phyloP scores from a whole-genome alignment of 2,797 vertebrate genomes.

The Sebastes hubbsi region DNA sequence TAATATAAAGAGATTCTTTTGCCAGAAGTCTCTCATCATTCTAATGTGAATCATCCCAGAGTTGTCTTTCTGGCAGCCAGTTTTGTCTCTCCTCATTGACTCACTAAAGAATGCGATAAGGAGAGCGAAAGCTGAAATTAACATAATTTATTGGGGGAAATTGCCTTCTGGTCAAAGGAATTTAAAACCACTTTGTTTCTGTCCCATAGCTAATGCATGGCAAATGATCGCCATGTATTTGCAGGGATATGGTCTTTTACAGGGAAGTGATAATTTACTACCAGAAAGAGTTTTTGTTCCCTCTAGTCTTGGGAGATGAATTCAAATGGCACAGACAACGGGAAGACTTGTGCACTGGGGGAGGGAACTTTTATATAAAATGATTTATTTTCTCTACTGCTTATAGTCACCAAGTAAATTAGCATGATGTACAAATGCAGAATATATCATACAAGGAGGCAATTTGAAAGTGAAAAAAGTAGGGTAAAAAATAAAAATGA shows the following conservation, averaged over 20 bases:
- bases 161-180: slow-evolving; percentile 78
- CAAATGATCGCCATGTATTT: slow-evolving; percentile 71
- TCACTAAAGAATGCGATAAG: slow-evolving; percentile 71
- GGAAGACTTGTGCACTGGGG: slow-evolving; percentile 45
- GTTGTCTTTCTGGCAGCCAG: slow-evolving; percentile 61
- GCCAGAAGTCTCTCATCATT: slow-evolving; percentile 53
- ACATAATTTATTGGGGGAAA: slow-evolving; percentile 79
- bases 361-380: slow-evolving; percentile 55
- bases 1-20: slow-evolving; percentile 39
- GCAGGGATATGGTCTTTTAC: slow-evolving; percentile 64
- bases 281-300: slow-evolving; percentile 55
- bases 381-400: slow-evolving; percentile 64
- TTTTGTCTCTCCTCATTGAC: slow-evolving; percentile 71
- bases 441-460: slow-evolving; percentile 53
- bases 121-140: slow-evolving; percentile 68
- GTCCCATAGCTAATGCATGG: slow-evolving; percentile 73
- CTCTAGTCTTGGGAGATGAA: slow-evolving; percentile 65
- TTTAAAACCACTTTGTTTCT: slow-evolving; percentile 74
- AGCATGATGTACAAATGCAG: slow-evolving; percentile 60
- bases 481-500: slow-evolving; percentile 45
- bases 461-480: slow-evolving; percentile 35
- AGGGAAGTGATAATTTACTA: slow-evolving; percentile 68
- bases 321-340: slow-evolving; percentile 70
- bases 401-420: slow-evolving; percentile 60
- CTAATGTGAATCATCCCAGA: slow-evolving; percentile 57